Evolutionary conservation across 2,888 invertebrate species (phyloP).

Genomic region (Catotricha subobsoleta): DNA sequence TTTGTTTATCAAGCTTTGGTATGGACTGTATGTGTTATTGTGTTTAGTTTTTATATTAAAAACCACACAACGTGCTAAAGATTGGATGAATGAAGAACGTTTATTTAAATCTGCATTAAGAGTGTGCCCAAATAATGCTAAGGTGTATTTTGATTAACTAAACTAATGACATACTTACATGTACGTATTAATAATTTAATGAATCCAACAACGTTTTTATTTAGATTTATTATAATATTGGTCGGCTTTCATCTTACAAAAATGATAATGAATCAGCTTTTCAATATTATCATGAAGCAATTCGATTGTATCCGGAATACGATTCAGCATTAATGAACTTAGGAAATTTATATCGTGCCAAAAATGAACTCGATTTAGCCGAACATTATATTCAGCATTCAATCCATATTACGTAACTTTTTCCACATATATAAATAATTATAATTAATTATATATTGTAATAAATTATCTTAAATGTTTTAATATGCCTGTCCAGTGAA

Average conservation of each 20-base stretch:
- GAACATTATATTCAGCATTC: conserved; percentile 54
- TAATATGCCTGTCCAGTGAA: conserved; percentile 33
- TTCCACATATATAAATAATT: too few relatives aligned
- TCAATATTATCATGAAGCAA: conserved; percentile 56
- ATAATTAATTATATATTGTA: background rate
- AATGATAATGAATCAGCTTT: conserved; percentile 52
- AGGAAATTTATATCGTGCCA: conserved; percentile 65
- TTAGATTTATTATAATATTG: conserved; percentile 60
- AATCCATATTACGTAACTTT: conserved; percentile 33
- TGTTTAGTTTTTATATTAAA: conserved; percentile 22
- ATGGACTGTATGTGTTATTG: conserved; percentile 13
- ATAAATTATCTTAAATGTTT: conserved; percentile 1
- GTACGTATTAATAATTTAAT: too few relatives aligned
- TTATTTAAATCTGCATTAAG: conserved; percentile 64
- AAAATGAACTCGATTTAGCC: conserved; percentile 48
- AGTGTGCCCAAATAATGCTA: conserved; percentile 88
- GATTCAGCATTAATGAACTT: conserved; percentile 90
- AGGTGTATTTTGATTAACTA: conserved; percentile 36
- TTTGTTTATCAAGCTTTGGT: conserved; percentile 21
- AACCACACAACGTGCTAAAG: conserved; percentile 44
- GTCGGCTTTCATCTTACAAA: conserved; percentile 64
- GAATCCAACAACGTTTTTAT: conserved; percentile 6
- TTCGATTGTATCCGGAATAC: conserved; percentile 59
- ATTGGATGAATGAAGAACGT: conserved; percentile 65
- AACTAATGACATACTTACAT: conserved; percentile 16